phyloP scores from a whole-genome alignment of 2,888 invertebrate species.

The Scelioninae gen. 2 region DNA sequence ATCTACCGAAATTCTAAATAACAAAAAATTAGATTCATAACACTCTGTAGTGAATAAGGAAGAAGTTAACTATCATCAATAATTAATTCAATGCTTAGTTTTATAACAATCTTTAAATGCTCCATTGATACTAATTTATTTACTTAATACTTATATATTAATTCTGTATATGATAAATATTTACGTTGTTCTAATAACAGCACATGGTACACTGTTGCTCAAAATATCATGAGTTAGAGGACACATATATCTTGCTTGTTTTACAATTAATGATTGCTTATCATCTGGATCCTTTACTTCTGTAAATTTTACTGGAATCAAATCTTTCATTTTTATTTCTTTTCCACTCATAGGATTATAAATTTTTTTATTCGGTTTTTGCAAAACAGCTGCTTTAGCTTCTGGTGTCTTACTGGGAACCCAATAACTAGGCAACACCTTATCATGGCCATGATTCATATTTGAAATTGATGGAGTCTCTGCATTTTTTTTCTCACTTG shows the following conservation, averaged over 20 bases:
- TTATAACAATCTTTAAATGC: no score
- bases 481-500: slow-evolving; percentile 35
- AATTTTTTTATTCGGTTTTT: slow-evolving; percentile 87
- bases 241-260: slow-evolving; percentile 96
- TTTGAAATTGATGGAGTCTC: slow-evolving; percentile 82
- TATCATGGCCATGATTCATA: slow-evolving; percentile 86
- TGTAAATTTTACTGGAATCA: slow-evolving; percentile 95
- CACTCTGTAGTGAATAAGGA: no score
- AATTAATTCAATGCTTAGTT: no score
- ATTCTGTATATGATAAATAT: slow-evolving; percentile 67
- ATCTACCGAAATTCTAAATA: no score
- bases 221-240: slow-evolving; percentile 97
- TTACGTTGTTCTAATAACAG: slow-evolving; percentile 92
- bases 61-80: no score
- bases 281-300: slow-evolving; percentile 91
- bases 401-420: slow-evolving; percentile 94
- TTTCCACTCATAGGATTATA: slow-evolving; percentile 90
- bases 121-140: no score
- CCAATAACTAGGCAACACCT: slow-evolving; percentile 96
- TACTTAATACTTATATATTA: no score
- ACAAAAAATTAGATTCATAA: no score
- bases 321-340: slow-evolving; percentile 92
- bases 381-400: slow-evolving; percentile 81
- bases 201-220: slow-evolving; percentile 95
- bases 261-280: slow-evolving; percentile 90